Evolutionary conservation across 2,113 vertebrate genomes (phyloP), one percentile per base, ranked within the genome.

Genomic region (Halichoerus grypus): DNA sequence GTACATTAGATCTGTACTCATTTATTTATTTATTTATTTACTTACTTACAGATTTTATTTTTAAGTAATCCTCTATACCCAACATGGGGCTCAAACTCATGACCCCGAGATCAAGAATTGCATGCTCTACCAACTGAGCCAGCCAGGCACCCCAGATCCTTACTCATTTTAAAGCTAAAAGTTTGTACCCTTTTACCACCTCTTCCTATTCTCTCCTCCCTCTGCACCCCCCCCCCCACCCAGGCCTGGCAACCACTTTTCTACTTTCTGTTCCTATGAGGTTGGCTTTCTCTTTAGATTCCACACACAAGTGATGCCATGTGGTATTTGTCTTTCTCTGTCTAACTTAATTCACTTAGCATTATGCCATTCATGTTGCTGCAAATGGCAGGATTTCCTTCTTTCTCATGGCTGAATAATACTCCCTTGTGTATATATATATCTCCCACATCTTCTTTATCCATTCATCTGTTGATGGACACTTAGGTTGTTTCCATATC

Each of bases 151-250:
- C 33, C 4, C 9, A 69, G 16, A 77, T 26, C 71, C 55, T 49
- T 46, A 49, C 46, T 77, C 19, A 89, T 89, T 42, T 67, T 88
- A 74, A 33, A 74, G 36, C 11, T 46, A 28, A 31, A 77, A n/a
- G 19, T 77, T 77, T 61, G 2, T 59, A 55, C 22, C 21, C 65
- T 39, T 76, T 59, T 61, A 61, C 7, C 19, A 49, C 4, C 18
- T 49, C 55, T 26, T 7, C 36, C 28, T 33, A 33, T 33, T 86
- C 21, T 8, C 3, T 49, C 7, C 7, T 3, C 13, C 39, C 14
- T 7, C 26, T 5, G 4, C 1, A 1, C n/a, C 3, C 10, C 16
- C 6, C 46, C 46, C 46, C 42, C 7, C 6, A 26, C 3, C 12
- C 3, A 72, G 36, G 4, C 36, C 28, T 10, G 36, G 26, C 18